A percentile compares a stretch with the other conserved stretches of the same genome.
These are phyloP conservation scores for Ceryle rudis DNA, from an alignment of 2,797 vertebrate genomes.

Conservation along the genomic window DNA sequence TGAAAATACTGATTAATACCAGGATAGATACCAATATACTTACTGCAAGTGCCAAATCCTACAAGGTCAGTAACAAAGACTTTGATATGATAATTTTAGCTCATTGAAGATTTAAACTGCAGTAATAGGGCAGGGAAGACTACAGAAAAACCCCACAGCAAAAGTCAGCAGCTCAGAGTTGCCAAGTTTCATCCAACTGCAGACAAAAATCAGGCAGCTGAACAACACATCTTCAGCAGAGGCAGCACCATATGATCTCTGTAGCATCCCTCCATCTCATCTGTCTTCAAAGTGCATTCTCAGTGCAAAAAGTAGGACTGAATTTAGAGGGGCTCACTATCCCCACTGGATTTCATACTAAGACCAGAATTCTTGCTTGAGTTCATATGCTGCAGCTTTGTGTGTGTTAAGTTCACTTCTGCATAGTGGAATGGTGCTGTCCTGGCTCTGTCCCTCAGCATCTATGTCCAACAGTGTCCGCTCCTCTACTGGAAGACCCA, in stretches of 20 bases:
- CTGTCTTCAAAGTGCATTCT: constrained; percentile 86
- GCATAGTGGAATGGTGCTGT: constrained; percentile 92
- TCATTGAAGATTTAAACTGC: constrained; percentile 60
- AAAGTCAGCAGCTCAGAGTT: constrained; percentile 63
- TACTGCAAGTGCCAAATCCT: constrained; percentile 63
- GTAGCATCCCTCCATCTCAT: constrained; percentile 74
- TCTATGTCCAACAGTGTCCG: constrained; percentile 90
- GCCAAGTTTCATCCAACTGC: constrained; percentile 54
- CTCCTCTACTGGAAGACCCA: constrained; percentile 72
- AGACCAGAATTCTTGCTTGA: constrained; percentile 91
- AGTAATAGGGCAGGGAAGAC: constrained; percentile 61
- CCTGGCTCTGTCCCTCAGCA: constrained; percentile 92
- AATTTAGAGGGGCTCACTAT: constrained; percentile 60
- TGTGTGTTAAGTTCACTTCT: constrained; percentile 85
- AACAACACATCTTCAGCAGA: constrained; percentile 44
- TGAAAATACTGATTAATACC: constrained; percentile 51
- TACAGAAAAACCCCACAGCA: constrained; percentile 66
- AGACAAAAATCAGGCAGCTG: constrained; percentile 43
- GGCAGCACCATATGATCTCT: constrained; percentile 67
- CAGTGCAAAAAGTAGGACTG: constrained; percentile 83
- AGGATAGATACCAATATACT: constrained; percentile 42
- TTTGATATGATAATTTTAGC: constrained; percentile 62
- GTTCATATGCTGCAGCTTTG: constrained; percentile 86
- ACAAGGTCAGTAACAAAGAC: constrained; percentile 53
- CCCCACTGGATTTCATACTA: constrained; percentile 76